Base-by-base conservation (phyloP, 2,113 vertebrate genomes). In the Sapajus apella region DNA sequence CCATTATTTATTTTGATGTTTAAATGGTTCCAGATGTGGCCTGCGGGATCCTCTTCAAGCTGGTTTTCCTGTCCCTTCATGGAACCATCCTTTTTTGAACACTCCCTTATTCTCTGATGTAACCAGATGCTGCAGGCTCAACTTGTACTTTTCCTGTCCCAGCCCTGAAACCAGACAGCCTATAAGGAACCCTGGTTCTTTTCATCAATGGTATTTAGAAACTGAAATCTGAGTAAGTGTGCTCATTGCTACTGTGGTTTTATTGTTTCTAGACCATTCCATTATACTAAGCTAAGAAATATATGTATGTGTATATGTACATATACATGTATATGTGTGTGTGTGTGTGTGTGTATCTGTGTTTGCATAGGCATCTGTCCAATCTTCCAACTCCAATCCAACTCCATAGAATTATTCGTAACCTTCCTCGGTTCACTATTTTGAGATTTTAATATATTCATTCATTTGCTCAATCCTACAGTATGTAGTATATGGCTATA, bases 1-100 rank as follows among this genome's bases (percentile, higher is more conserved):
- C 35, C 55, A 37, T 83, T 80, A 47, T 87, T 97, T 87, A 4
- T 32, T 77, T 79, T 61, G 27, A 58, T 87, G 12, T 95, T 66
- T 40, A 75, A 18, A 87, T 55, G 32, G n/a, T 61, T 91, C 50
- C 17, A 32, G 7, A 17, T 40, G 23, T 8, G 32, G 47, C 32
- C 27, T 52, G 18, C 43, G 8, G 43, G 55, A 30, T 17, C 56
- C 52, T 68, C 70, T 64, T 79, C 37, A 14, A 66, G 11, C 11
- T 73, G 70, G 23, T 30, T 95, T 88, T 70, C 43, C 27, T 56
- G 73, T 50, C 84, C n/a, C 52, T 85, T 40, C 11, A 81, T 17
- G 13, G 35, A 18, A 25, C 47, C 47, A 55, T n/a, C 66, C 58
- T 14, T n/a, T 73, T 82, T 61, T 77, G 77, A 76, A 32, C 17